Percentiles rank a stretch among this genome's conserved stretches.
Evolutionary conservation across 2,113 vertebrate species (phyloP).

Genomic region (Nycticryphes semicollaris): DNA sequence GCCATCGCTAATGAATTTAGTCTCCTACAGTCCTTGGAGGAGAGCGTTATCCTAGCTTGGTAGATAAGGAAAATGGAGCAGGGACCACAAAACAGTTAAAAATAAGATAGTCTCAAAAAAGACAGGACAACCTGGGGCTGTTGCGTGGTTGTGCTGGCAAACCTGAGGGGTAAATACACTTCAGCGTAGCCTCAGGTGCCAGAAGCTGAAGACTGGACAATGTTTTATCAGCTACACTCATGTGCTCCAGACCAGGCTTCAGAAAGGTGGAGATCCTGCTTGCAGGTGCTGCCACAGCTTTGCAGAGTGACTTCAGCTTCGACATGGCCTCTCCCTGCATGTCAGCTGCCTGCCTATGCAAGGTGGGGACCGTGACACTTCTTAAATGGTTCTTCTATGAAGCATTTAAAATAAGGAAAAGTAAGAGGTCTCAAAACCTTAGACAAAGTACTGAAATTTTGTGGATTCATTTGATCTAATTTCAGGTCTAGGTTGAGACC

Average conservation of each 20-base stretch:
- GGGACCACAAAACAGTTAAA: background rate
- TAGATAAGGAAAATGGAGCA: background rate
- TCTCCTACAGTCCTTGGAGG: background rate
- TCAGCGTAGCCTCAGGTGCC: background rate
- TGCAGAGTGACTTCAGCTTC: background rate
- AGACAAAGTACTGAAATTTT: background rate
- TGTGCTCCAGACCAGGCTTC: background rate
- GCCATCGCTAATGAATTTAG: background rate
- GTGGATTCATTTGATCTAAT: background rate
- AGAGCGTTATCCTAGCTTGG: background rate
- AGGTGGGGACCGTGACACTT: background rate
- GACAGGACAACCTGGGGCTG: background rate
- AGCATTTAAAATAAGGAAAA: background rate
- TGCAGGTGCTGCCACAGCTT: background rate
- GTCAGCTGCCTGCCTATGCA: background rate
- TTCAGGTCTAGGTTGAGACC: background rate
- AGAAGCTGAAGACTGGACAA: background rate
- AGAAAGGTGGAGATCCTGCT: background rate
- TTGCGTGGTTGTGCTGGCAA: background rate
- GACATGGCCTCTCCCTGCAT: background rate
- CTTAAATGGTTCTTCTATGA: background rate
- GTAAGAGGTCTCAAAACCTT: background rate
- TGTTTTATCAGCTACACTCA: background rate
- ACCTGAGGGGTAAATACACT: background rate
- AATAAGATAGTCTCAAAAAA: background rate